Conservation (phyloP, 2,113 vertebrate genomes). For the Sceloporus undulatus region DNA sequence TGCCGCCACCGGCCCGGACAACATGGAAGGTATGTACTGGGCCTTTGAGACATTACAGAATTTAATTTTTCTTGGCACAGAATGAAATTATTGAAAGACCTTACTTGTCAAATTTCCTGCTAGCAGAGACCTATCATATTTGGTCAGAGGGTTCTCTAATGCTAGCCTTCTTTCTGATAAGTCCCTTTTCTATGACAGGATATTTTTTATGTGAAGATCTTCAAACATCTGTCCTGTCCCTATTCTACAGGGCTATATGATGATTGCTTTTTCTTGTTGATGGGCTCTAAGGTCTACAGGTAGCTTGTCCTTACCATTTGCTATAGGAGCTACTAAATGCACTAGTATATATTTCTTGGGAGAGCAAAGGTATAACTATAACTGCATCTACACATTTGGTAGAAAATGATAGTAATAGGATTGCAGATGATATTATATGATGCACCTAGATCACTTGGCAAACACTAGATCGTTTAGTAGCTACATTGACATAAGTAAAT, state of each 20-base stretch:
- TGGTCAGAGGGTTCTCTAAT: neutral
- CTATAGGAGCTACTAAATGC: neutral
- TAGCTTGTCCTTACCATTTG: neutral
- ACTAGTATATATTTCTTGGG: neutral
- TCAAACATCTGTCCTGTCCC: neutral
- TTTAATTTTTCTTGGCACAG: neutral
- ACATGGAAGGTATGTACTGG: too few relatives aligned
- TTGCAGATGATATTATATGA: neutral
- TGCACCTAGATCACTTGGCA: neutral
- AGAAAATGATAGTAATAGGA: neutral
- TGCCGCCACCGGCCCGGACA: too few relatives aligned
- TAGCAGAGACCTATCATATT: neutral
- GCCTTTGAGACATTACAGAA: neutral
- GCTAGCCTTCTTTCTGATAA: neutral
- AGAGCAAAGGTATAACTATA: neutral
- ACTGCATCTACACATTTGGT: neutral
- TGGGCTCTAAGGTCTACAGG: neutral
- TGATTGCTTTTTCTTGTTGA: neutral
- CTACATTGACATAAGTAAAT: neutral
- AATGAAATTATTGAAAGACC: neutral
- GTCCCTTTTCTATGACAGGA: too few relatives aligned
- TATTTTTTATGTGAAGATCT: neutral
- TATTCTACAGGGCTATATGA: neutral
- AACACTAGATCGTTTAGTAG: neutral
- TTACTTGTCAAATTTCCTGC: neutral